A percentile compares a stretch with the other conserved stretches of the same genome.
These are phyloP conservation scores for Clarias platycephalus DNA, from an alignment of 2,797 vertebrate genomes.

Conservation along the genomic window DNA sequence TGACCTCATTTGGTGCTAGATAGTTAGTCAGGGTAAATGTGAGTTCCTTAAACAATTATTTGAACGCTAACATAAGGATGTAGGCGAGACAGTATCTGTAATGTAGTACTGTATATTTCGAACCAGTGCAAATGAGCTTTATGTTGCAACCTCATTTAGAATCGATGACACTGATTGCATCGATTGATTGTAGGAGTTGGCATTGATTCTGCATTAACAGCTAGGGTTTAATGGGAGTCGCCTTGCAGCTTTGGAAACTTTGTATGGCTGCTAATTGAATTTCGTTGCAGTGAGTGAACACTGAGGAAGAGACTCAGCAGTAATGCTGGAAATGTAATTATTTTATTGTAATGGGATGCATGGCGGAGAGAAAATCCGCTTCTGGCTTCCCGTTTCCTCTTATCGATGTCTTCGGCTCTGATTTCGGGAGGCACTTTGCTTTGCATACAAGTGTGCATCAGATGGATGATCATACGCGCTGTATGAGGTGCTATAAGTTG, in stretches of 20 bases:
- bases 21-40: neutral
- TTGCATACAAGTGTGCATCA: neutral
- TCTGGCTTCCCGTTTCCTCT: slow-evolving; percentile 21
- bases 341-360: slow-evolving; percentile 37
- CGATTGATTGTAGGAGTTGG: slow-evolving; percentile 17
- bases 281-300: slow-evolving; percentile 68
- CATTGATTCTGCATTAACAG: slow-evolving; percentile 60
- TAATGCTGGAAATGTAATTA: slow-evolving; percentile 70
- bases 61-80: neutral
- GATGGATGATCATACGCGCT: neutral
- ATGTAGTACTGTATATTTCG: neutral
- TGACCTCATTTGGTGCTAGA: neutral
- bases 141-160: slow-evolving; percentile 12
- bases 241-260: slow-evolving; percentile 64
- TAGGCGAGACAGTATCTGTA: neutral
- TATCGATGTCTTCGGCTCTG: neutral
- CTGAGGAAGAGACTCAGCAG: slow-evolving; percentile 60
- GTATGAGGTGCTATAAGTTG: neutral
- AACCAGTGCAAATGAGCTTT: neutral
- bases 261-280: slow-evolving; percentile 71
- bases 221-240: slow-evolving; percentile 54
- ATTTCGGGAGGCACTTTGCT: neutral
- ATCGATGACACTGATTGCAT: slow-evolving; percentile 9
- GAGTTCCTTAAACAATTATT: neutral
- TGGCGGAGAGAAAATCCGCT: neutral